Conservation (phyloP, 2,113 vertebrate genomes). For the Hystrix cristata region DNA sequence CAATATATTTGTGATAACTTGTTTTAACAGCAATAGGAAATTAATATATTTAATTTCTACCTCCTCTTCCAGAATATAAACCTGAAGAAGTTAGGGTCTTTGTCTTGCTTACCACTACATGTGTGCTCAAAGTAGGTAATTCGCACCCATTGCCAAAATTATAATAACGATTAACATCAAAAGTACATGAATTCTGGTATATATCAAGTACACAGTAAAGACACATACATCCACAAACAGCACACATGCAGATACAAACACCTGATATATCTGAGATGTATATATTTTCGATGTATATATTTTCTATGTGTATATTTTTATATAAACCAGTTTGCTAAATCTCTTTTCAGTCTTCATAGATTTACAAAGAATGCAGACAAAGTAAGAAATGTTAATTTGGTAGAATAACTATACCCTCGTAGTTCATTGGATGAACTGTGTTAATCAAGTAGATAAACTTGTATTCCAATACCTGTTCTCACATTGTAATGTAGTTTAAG, state of each 20-base stretch:
- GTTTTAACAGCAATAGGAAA: neutral
- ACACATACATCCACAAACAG: neutral
- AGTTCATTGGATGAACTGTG: neutral
- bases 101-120: neutral
- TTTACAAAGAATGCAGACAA: neutral
- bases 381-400: neutral
- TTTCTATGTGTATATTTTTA: neutral
- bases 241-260: neutral
- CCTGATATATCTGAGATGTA: neutral
- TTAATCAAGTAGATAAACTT: neutral
- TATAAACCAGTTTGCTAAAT: neutral
- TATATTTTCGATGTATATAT: neutral
- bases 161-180: neutral
- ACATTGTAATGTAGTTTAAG: neutral
- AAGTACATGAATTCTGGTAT: neutral
- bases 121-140: neutral
- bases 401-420: neutral
- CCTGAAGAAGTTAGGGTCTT: neutral
- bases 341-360: neutral
- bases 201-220: neutral
- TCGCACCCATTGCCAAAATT: slow-evolving; percentile 35
- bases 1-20: neutral
- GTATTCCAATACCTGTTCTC: neutral
- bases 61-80: neutral
- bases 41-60: neutral